Evolutionary conservation across 2,888 invertebrate species (phyloP), one percentile per base, ranked within the genome.

Genomic region (Nasonia oneida): DNA sequence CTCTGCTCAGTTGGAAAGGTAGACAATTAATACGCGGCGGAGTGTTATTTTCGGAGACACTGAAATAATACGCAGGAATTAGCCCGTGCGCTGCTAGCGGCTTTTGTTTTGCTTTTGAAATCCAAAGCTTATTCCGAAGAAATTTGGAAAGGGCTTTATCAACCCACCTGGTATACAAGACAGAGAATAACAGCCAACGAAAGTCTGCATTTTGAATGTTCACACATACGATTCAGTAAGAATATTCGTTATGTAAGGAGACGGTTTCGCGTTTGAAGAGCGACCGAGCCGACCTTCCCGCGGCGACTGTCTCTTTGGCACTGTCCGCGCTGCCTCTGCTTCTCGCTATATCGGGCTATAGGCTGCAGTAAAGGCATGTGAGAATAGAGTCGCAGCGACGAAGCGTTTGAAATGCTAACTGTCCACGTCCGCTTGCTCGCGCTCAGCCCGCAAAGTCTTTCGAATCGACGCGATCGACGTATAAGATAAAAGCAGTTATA

Each of bases 261-360:
- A 29, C 12, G 8, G 37, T 47, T 64, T 29, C 29, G 29, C 18
- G 18, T 29, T 23, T 23, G 73, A 42, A 73, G 42, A 6, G 3
- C 73, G 39, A 47, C 23, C 12, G 23, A 37, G 12, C 2, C 77
- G 81, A 84, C 39, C 84, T 82, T 74, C 78, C 14, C 70, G 67
- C 78, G 47, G n/a, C 81, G 82, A 70, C 74, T 50, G 81, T n/a
- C 53, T 67, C 39, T 79, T 73, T 86, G 86, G 86, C 86, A 86
- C 86, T 86, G 78, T 57, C 18, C n/a, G 37, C n/a, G 18, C 57
- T 12, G 53, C 53, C 15, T 64, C 14, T 29, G 64, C 64, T 29
- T 29, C 3, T 53, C 15, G 53, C 53, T 53, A 53, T 53, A 33
- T 29, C 29, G 29, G 29, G 29, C 29, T 29, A 29, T 29, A 29